A percentile compares a stretch with the other conserved stretches of the same genome.
Conservation (phyloP, 1,140 invertebrate genomes). For the Papilio machaon region DNA sequence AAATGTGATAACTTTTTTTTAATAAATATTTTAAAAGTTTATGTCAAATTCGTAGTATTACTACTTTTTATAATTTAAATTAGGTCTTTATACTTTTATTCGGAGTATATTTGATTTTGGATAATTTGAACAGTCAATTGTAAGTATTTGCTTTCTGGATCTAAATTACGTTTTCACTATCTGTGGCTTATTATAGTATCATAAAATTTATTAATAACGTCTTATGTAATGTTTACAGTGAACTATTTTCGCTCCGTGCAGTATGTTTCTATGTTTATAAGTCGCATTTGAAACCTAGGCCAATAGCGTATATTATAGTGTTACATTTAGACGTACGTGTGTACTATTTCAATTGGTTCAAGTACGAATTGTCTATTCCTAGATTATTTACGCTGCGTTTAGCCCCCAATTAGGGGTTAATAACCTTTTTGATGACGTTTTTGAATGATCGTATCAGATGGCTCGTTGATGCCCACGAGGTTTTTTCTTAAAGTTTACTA, state of each 20-base stretch:
- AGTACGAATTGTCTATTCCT: conserved; percentile 33
- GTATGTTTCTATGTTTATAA: not conserved
- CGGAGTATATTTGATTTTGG: too few species aligned
- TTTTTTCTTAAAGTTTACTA: conserved; percentile 1
- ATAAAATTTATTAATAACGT: conserved; percentile 4
- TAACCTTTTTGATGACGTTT: conserved; percentile 9
- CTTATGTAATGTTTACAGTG: conserved; percentile 14
- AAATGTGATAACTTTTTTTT: not conserved
- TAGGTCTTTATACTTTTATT: too few species aligned
- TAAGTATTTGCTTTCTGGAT: too few species aligned
- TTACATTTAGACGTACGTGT: conserved; percentile 10
- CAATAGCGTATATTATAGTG: conserved; percentile 19
- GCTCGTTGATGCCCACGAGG: not conserved
- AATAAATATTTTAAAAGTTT: not conserved
- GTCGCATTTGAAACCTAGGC: conserved; percentile 20
- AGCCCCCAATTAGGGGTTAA: conserved; percentile 23
- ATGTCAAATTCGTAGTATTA: not conserved
- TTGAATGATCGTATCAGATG: not conserved
- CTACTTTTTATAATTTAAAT: not conserved
- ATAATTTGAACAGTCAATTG: too few species aligned
- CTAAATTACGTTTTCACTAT: not conserved
- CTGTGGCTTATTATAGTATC: not conserved
- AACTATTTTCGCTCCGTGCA: conserved; percentile 18
- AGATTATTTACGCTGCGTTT: conserved; percentile 10
- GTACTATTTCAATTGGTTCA: conserved; percentile 34